Evolutionary conservation across 1,140 invertebrate genomes (phyloP), one percentile per base, ranked within the genome.

Genomic region (Coelopa frigida): DNA sequence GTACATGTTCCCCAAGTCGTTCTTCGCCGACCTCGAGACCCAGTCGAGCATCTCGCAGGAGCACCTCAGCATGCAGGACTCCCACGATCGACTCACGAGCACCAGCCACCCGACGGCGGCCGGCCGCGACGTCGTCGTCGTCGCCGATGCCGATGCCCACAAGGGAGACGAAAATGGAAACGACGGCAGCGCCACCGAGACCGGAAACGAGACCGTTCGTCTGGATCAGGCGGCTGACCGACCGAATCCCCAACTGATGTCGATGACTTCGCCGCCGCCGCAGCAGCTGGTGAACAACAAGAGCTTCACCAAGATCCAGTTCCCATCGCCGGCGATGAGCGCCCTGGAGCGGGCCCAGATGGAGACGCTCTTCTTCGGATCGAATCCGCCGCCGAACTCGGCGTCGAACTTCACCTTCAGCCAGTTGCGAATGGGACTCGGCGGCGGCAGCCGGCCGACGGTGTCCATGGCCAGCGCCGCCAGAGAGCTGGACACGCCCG

Each of bases 31-130:
- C 21, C 29, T 46, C 12, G 45, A 46, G 22, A 46, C 26, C 14
- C 37, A 46, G n/a, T 46, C 44, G 5, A 39, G 26, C 15, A 29
- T 46, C 11, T 46, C 44, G 3, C 21, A 46, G 14, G 37, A 46
- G 32, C 45, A 46, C 2, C 32, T 40, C 22, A 46, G 36, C 24
- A 40, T 46, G 36, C 23, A 46, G 10, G 45, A 46, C 17, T 46
- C 45, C 2, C 24, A 38, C 3, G 45, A 46, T 21, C 26, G 20
- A 14, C 33, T 5, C 23, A 33, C 6, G 18, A 31, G 7, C 21
- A 40, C 15, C 35, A 46, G 29, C 8, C 21, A 1, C 26, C 27
- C 5, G 11, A 2, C 12, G 29, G n/a, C 3, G 23, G 29, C 20
- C n/a, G 22, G 22, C 22, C 15, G n/a, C n/a, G n/a, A n/a, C n/a